A percentile compares a stretch with the other conserved stretches of the same genome.
phyloP scores from a whole-genome alignment of 2,888 invertebrate species.

The Dorcus hopei region DNA sequence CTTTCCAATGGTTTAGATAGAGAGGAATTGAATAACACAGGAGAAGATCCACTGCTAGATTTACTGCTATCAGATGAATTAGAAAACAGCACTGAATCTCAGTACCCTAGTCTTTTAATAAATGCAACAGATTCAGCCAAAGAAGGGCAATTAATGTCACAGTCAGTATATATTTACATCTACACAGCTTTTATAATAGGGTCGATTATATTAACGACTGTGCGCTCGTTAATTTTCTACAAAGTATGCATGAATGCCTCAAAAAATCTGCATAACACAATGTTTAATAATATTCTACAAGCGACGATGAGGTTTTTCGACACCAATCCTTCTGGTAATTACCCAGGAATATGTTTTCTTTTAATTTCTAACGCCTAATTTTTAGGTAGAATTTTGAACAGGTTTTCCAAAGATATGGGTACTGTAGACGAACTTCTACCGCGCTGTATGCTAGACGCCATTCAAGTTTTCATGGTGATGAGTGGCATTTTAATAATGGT shows the following conservation, averaged over 20 bases:
- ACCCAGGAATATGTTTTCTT: slow-evolving; percentile 11
- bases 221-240: slow-evolving; percentile 68
- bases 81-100: too few relatives aligned
- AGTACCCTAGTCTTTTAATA: too few relatives aligned
- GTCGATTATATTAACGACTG: slow-evolving; percentile 60
- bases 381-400: slow-evolving; percentile 72
- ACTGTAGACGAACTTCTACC: slow-evolving; percentile 73
- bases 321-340: slow-evolving; percentile 69
- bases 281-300: slow-evolving; percentile 72
- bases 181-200: slow-evolving; percentile 59
- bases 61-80: too few relatives aligned
- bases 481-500: slow-evolving; percentile 70
- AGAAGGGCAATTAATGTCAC: too few relatives aligned
- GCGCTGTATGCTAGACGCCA: slow-evolving; percentile 61
- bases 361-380: not conserved
- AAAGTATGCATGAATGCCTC: slow-evolving; percentile 74
- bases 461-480: slow-evolving; percentile 67
- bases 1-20: not conserved
- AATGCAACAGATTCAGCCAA: too few relatives aligned
- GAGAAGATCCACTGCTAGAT: too few relatives aligned
- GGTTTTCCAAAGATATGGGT: slow-evolving; percentile 84
- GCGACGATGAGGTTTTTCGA: slow-evolving; percentile 83
- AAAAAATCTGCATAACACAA: slow-evolving; percentile 68
- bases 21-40: not conserved
- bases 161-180: slow-evolving; percentile 50